Percentiles rank a stretch among this genome's conserved stretches.
phyloP scores from a whole-genome alignment of 1,140 invertebrate genomes.

The Arctopsyche grandis region DNA sequence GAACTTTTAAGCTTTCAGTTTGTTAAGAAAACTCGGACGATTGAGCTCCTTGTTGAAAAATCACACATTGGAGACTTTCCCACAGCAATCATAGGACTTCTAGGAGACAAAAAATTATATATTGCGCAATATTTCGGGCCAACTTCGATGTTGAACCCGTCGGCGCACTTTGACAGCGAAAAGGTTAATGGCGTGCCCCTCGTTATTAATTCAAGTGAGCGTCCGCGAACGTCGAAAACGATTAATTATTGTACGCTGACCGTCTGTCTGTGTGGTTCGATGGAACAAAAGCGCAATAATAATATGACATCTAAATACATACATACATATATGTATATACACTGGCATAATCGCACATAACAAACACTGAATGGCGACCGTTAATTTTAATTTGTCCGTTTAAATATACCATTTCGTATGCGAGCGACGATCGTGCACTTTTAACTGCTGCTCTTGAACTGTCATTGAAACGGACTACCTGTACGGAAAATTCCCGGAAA shows the following conservation, averaged over 20 bases:
- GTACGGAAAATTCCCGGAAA: too few species aligned
- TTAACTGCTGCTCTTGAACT: neutral
- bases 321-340: too few species aligned
- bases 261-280: neutral
- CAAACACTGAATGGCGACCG: neutral
- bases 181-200: slow-evolving; percentile 12
- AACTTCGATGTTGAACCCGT: neutral
- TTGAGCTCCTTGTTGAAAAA: too few species aligned
- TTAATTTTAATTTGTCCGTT: neutral
- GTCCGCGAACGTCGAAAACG: slow-evolving; percentile 15
- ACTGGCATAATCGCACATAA: too few species aligned
- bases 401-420: neutral
- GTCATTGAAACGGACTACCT: too few species aligned
- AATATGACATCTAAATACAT: too few species aligned
- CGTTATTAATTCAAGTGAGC: slow-evolving; percentile 3
- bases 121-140: too few species aligned
- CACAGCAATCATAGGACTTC: too few species aligned
- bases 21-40: too few species aligned
- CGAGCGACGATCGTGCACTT: neutral
- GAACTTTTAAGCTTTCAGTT: too few species aligned
- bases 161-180: slow-evolving; percentile 14
- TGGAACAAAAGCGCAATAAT: slow-evolving; percentile 9
- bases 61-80: too few species aligned
- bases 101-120: too few species aligned
- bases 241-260: slow-evolving; percentile 40